Evolutionary conservation across 2,888 invertebrate genomes (phyloP), one percentile per base, ranked within the genome.

Genomic region (Pseudolycoriella hygida): DNA sequence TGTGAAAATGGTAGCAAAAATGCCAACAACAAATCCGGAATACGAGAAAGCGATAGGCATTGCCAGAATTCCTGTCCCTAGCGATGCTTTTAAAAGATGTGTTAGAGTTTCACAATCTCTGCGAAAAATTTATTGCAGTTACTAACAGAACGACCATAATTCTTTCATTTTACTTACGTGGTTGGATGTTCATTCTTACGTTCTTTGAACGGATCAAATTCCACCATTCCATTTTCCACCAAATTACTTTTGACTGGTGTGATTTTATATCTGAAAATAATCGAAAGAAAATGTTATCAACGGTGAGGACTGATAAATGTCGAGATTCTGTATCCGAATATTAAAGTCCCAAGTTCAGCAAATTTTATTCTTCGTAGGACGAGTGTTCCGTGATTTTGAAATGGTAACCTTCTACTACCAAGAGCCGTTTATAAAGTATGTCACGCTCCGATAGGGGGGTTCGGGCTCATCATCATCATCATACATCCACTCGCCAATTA

Each of bases 31-130:
- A 37, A 96, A 69, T 34, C 97, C 97, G 6, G 90, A 77, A 60
- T 80, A 76, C 62, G 77, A 80, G 61, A 96, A 89, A 11, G 94
- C 96, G 47, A 77, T 73, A 0, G 96, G 96, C 86, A 97, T 89
- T 2, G 94, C 76, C 52, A 97, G 71, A 58, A 97, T 92, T 40
- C 97, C 97, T 8, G 94, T 94, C 19, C 97, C 97, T 47, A 97
- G 74, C 31, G 93, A 92, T 5, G 93, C 94, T 66, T 96, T 97
- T 55, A 96, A 69, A 51, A 97, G 72, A 71, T 96, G 93, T 53
- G 90, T 89, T 53, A 94, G 69, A 0, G 92, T 90, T 61, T 89
- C 88, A 67, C 77, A 76, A 67, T 90, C 86, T 51, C 92, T 93
- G 66, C n/a, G 19, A 69, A 34, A 12, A 34, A 12, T 10, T 8